Conservation (phyloP, 2,113 vertebrate genomes). For the Podiceps cristatus region DNA sequence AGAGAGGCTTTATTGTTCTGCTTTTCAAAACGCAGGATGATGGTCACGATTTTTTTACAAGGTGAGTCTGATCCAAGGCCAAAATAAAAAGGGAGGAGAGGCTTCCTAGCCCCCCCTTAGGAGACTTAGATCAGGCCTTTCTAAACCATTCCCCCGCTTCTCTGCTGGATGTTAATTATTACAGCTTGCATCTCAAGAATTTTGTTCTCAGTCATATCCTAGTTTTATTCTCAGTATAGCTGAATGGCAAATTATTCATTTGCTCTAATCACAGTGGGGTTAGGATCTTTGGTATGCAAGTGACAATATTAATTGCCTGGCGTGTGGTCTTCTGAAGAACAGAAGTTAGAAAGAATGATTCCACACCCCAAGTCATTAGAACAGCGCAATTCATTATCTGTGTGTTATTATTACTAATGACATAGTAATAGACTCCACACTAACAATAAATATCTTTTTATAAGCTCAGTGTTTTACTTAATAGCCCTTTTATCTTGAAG, state of each 20-base stretch:
- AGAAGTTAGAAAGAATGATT: conserved; percentile 23
- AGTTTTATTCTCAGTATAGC: background rate
- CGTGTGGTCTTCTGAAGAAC: conserved; percentile 31
- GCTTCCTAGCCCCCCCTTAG: background rate
- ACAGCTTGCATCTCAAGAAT: background rate
- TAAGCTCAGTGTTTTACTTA: conserved; percentile 35
- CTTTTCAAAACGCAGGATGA: background rate
- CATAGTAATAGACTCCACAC: conserved; percentile 51
- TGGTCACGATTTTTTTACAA: background rate
- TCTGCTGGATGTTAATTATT: conserved; percentile 31
- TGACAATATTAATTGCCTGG: conserved; percentile 66
- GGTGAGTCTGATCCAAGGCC: background rate
- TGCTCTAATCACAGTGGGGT: conserved; percentile 61
- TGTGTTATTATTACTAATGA: conserved; percentile 69
- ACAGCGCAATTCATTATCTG: conserved; percentile 70
- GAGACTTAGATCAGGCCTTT: background rate
- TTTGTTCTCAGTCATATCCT: background rate
- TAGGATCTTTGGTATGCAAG: conserved; percentile 27
- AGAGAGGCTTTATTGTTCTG: background rate
- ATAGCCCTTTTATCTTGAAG: conserved; percentile 30
- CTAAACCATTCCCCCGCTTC: background rate
- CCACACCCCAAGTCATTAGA: conserved; percentile 49
- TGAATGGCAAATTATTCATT: conserved; percentile 50
- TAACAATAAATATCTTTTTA: conserved; percentile 70
- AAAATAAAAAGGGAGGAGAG: background rate